Conservation (phyloP, 2,888 invertebrate genomes). For the Conistra vaccinii region DNA sequence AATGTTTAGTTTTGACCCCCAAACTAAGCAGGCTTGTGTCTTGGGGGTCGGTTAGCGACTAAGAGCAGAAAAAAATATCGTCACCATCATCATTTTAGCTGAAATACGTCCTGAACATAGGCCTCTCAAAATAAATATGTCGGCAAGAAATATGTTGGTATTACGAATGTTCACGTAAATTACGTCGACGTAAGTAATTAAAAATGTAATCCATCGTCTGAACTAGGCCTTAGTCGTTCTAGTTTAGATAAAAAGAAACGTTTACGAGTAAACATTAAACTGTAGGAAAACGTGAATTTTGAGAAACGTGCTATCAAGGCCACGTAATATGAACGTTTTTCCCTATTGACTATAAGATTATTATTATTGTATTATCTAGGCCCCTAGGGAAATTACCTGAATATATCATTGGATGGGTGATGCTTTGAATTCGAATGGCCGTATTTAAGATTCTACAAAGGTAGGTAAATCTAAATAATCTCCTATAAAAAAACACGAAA, state of each 20-base stretch:
- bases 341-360: neutral
- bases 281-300: slow-evolving; percentile 28
- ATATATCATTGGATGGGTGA: neutral
- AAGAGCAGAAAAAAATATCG: too few species aligned
- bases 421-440: neutral
- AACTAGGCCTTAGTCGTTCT: slow-evolving; percentile 4
- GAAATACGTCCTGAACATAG: too few species aligned
- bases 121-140: too few species aligned
- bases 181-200: neutral
- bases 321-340: neutral
- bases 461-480: neutral
- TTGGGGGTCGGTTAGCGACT: too few species aligned
- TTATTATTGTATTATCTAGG: neutral
- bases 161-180: too few species aligned
- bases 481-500: neutral
- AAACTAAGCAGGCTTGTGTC: too few species aligned
- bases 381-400: neutral
- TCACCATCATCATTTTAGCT: too few species aligned
- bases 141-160: too few species aligned
- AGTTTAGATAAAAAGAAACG: slow-evolving; percentile 26
- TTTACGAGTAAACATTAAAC: slow-evolving; percentile 13
- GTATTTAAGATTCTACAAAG: neutral
- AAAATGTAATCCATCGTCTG: slow-evolving; percentile 2
- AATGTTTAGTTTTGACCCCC: too few species aligned
- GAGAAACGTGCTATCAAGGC: slow-evolving; percentile 18